phyloP scores from a whole-genome alignment of 2,113 vertebrate genomes.

The Chamaea fasciata region DNA sequence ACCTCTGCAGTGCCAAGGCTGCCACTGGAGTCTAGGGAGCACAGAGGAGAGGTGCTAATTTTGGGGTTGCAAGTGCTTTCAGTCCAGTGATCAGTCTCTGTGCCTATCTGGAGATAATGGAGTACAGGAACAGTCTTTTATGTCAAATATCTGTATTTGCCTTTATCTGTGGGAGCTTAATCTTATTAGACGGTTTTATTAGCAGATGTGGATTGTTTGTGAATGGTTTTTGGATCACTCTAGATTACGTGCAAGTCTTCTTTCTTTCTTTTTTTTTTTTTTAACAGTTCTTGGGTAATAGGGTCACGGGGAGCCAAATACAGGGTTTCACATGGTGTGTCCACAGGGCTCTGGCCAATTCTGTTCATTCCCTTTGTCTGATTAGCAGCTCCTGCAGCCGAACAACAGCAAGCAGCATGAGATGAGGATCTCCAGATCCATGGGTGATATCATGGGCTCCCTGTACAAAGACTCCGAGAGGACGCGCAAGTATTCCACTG shows the following conservation, averaged over 20 bases:
- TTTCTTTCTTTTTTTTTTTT: neutral
- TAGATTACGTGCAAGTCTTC: neutral
- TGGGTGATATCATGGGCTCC: conserved; percentile 88
- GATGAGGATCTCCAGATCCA: conserved; percentile 86
- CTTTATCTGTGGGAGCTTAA: neutral
- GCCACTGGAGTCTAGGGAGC: neutral
- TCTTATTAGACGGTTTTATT: neutral
- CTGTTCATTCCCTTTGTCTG: neutral
- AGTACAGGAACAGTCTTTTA: neutral
- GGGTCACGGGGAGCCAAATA: neutral
- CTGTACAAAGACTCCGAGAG: conserved; percentile 84
- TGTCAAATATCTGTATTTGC: neutral
- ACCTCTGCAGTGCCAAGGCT: neutral
- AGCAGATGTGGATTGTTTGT: neutral
- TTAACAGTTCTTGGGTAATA: neutral
- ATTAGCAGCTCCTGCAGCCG: conserved; percentile 79
- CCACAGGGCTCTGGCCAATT: neutral
- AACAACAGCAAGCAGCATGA: conserved; percentile 88
- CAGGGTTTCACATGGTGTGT: neutral
- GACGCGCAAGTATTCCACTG: conserved; percentile 87
- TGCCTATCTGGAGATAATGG: neutral
- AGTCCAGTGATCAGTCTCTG: neutral
- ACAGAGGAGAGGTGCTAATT: neutral
- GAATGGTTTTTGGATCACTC: neutral
- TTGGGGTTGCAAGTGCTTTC: neutral